These are phyloP conservation scores for Ochotona princeps DNA, from an alignment of 2,113 vertebrate species.

Conservation along the genomic window DNA sequence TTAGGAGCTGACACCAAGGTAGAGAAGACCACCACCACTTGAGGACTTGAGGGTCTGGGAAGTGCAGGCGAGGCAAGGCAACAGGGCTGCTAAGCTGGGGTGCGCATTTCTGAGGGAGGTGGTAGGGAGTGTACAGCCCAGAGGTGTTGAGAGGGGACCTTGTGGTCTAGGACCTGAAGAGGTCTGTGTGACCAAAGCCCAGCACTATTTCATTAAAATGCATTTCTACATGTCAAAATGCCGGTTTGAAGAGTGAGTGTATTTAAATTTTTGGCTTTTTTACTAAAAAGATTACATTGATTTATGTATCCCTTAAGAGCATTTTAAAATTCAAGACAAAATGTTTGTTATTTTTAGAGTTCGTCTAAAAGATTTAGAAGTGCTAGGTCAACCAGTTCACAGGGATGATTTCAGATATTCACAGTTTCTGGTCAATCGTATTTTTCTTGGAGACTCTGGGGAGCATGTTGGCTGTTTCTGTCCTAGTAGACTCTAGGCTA, in stretches of 20 bases:
- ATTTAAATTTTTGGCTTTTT: slow-evolving; percentile 39
- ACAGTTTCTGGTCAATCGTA: not conserved
- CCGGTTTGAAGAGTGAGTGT: not conserved
- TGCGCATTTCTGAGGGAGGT: not conserved
- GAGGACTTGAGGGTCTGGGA: not conserved
- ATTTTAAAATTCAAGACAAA: slow-evolving; percentile 51
- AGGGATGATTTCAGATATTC: not conserved
- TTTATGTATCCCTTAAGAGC: not conserved
- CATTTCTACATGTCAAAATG: slow-evolving; percentile 51
- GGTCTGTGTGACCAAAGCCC: not conserved
- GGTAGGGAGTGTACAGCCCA: not conserved
- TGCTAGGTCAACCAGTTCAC: not conserved
- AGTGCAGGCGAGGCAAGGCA: not conserved
- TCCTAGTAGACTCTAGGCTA: not conserved
- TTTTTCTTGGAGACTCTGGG: not conserved
- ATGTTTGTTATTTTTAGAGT: slow-evolving; percentile 22
- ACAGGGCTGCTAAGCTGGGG: not conserved
- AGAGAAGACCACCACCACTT: not conserved
- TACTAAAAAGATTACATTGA: slow-evolving; percentile 9
- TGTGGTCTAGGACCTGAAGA: not conserved
- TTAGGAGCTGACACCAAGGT: not conserved
- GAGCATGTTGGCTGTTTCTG: not conserved
- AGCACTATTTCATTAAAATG: not conserved
- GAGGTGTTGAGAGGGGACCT: not conserved
- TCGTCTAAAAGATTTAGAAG: not conserved